Conservation (phyloP, 2,797 vertebrate genomes). For the Euphonia xanthogaster region DNA sequence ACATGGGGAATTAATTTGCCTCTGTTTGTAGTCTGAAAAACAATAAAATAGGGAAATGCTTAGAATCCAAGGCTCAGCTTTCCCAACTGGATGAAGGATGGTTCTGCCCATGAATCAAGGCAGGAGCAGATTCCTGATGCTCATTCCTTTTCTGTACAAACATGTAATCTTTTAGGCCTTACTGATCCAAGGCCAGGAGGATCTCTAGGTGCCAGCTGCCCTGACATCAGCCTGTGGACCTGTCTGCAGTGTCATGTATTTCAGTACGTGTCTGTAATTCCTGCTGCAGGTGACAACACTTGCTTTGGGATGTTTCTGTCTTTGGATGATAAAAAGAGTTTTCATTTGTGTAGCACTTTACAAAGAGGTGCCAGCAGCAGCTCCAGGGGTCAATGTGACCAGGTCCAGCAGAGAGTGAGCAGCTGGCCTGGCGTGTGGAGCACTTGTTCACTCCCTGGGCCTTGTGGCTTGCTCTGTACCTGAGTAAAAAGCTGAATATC, state of each 20-base stretch:
- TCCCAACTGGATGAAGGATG: not conserved
- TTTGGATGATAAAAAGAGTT: not conserved
- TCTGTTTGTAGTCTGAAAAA: conserved; percentile 29
- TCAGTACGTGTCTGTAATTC: not conserved
- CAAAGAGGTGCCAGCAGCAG: not conserved
- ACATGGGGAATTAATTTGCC: conserved; percentile 50
- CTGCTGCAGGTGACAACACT: not conserved
- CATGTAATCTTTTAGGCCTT: not conserved
- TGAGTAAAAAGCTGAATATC: not conserved
- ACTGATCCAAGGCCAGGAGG: not conserved
- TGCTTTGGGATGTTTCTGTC: not conserved
- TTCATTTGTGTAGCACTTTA: not conserved
- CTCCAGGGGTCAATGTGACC: not conserved
- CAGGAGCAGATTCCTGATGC: not conserved
- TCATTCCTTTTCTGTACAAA: not conserved
- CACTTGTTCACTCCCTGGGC: not conserved
- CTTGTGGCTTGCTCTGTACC: not conserved
- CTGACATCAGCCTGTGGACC: not conserved
- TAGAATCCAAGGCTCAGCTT: not conserved
- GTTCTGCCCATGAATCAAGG: not conserved
- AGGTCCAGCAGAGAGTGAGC: not conserved
- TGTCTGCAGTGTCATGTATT: not conserved
- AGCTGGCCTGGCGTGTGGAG: not conserved
- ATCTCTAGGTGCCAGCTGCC: not conserved
- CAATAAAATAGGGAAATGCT: conserved; percentile 29